phyloP scores from a whole-genome alignment of 2,113 vertebrate species.

The Ginglymostoma cirratum region DNA sequence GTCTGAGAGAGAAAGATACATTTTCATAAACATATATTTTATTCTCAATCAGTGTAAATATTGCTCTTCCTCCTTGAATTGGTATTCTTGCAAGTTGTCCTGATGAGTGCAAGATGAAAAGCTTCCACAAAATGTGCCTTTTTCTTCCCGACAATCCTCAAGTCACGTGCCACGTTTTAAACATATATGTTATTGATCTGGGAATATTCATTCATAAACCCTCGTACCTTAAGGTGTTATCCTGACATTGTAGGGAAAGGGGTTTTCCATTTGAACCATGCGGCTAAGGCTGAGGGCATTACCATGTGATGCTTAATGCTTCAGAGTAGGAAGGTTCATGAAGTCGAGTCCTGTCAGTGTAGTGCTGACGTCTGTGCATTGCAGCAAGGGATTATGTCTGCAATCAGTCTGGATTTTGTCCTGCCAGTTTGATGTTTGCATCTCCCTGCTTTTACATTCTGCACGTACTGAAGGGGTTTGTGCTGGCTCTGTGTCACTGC shows the following conservation, averaged over 20 bases:
- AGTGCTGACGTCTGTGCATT: slow-evolving; percentile 19
- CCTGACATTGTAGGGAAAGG: not conserved
- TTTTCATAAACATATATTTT: not conserved
- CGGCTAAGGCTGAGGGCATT: not conserved
- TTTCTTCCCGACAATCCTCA: too few relatives aligned
- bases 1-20: not conserved
- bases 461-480: not conserved
- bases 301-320: not conserved
- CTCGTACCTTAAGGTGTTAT: not conserved
- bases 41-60: too few relatives aligned
- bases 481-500: not conserved
- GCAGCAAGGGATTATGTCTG: slow-evolving; percentile 6
- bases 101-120: too few relatives aligned
- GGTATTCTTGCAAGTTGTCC: too few relatives aligned
- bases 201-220: not conserved
- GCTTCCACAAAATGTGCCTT: too few relatives aligned
- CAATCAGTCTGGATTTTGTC: not conserved
- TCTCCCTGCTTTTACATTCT: not conserved
- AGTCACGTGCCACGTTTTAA: too few relatives aligned
- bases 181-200: not conserved
- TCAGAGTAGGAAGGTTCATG: not conserved
- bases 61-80: too few relatives aligned
- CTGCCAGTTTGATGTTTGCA: not conserved
- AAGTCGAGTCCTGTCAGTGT: not conserved
- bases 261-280: not conserved